Base-by-base conservation (phyloP, 2,888 invertebrate genomes). In the Copidosoma aretas region DNA sequence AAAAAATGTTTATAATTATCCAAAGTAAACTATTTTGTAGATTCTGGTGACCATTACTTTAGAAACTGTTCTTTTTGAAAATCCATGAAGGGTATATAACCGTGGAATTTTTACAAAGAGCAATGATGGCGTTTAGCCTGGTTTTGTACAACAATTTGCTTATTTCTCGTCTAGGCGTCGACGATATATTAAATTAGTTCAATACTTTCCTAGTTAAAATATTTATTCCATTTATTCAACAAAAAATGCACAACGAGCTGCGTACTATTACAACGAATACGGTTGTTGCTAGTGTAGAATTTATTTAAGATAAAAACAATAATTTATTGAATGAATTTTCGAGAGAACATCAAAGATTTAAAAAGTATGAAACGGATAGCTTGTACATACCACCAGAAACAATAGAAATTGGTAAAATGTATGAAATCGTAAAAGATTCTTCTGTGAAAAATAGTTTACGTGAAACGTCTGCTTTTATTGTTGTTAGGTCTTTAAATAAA, bases 191-290 rank as follows among this genome's bases (percentile, higher is more conserved):
- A 22, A 43, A 51, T 15, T 39, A 17, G n/a, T 67, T 71, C 14
- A 49, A 58, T 51, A 43, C n/a, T 56, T 72, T 69, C 21, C 22
- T 70, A 19, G 49, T 59, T 0, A 19, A 67, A 53, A 21, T 17
- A 21, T 70, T 70, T 19, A 60, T 72, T 57, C 67, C 72, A 19
- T 70, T 59, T 24, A 12, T 70, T 62, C 67, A 72, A 53, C 54
- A 32, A 15, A 1, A 67, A 62, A 52, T 71, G 21, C 19, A 67
- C 51, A 64, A 0, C 32, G 3, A 67, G 19, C 15, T 72, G 1
- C 57, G 64, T 25, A 52, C 52, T 3, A 46, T 52, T 51, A 24
- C 32, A 39, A 62, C 57, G 56, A 32, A 22, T 25, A 51, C 21
- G 12, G 12, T 22, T 66, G 60, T 60, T 49, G 53, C 32, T 21